These are phyloP conservation scores for Acanthochromis polyacanthus DNA, from an alignment of 2,113 vertebrate genomes.

Conservation along the genomic window DNA sequence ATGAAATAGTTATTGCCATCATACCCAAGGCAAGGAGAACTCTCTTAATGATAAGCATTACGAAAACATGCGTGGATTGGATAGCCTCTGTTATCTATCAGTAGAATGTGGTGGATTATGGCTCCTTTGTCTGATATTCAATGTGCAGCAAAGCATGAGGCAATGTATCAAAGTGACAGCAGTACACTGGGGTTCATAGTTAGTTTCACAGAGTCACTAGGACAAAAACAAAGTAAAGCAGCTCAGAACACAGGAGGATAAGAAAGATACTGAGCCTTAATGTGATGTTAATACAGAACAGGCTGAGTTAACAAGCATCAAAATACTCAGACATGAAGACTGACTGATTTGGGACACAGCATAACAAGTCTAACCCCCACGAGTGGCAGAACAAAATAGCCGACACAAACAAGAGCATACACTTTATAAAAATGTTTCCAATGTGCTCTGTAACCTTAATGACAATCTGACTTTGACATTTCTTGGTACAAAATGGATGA, in stretches of 20 bases:
- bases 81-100: slow-evolving; percentile 31
- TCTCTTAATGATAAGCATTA: slow-evolving; percentile 51
- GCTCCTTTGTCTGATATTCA: slow-evolving; percentile 52
- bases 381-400: background rate
- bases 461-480: too few species aligned
- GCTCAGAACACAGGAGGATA: slow-evolving; percentile 9
- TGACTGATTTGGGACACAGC: slow-evolving; percentile 21
- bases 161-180: slow-evolving; percentile 66
- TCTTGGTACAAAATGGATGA: too few species aligned
- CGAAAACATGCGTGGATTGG: slow-evolving; percentile 23
- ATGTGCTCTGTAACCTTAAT: too few species aligned
- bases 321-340: background rate
- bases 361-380: background rate
- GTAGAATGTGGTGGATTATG: slow-evolving; percentile 15
- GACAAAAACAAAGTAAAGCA: slow-evolving; percentile 31
- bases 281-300: slow-evolving; percentile 22
- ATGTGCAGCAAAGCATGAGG: slow-evolving; percentile 43
- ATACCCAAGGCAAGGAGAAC: background rate
- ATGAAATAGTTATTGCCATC: slow-evolving; percentile 50
- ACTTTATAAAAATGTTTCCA: too few species aligned
- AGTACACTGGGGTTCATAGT: slow-evolving; percentile 23
- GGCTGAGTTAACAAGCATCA: background rate
- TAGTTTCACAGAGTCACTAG: slow-evolving; percentile 8
- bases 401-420: background rate
- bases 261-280: background rate